These are phyloP conservation scores for Venturia canescens DNA, from an alignment of 1,140 invertebrate species.

Conservation along the genomic window DNA sequence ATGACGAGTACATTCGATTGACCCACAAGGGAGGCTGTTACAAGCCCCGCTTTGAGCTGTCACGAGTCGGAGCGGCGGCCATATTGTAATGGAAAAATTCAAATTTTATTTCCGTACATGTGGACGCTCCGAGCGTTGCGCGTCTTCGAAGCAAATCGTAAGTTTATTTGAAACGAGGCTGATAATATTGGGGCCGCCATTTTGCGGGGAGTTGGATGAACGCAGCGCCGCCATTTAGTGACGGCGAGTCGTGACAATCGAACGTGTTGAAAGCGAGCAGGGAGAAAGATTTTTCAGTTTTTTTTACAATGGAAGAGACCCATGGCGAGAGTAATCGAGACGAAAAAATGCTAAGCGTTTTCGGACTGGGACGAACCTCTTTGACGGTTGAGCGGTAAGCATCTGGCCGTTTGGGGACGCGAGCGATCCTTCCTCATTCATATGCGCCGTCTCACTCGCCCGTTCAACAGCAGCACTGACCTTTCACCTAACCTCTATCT, in stretches of 20 bases:
- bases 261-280: too few species aligned
- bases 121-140: too few species aligned
- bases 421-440: constrained; percentile 4
- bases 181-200: too few species aligned
- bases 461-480: constrained; percentile 39
- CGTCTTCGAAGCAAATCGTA: too few species aligned
- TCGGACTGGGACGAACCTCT: constrained; percentile 52
- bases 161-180: too few species aligned
- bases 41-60: constrained; percentile 21
- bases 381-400: constrained; percentile 54
- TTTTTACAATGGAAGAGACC: too few species aligned
- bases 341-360: constrained; percentile 9
- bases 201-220: too few species aligned
- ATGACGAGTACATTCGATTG: constrained; percentile 43
- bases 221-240: too few species aligned
- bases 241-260: too few species aligned
- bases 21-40: constrained; percentile 30
- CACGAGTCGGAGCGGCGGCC: background rate
- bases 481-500: background rate
- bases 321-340: too few species aligned
- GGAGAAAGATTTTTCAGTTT: too few species aligned
- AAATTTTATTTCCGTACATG: constrained; percentile 19
- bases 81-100: constrained; percentile 25
- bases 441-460: constrained; percentile 53
- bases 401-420: constrained; percentile 56